phyloP scores from a whole-genome alignment of 2,888 invertebrate genomes.

The Drosophila diplacantha region DNA sequence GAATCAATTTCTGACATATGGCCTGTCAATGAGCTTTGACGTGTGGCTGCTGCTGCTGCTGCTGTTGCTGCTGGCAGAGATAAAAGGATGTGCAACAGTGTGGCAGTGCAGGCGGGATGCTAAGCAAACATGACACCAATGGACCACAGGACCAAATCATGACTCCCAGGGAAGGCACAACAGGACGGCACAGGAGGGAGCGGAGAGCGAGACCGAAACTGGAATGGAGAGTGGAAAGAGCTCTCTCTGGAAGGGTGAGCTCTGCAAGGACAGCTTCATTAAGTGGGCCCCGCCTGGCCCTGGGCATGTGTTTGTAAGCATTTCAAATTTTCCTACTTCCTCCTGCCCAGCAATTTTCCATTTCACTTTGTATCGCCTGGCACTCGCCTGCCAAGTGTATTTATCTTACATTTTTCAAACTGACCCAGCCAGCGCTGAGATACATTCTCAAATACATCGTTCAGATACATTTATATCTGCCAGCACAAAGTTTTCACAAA shows the following conservation, averaged over 20 bases:
- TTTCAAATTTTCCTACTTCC: constrained; percentile 54
- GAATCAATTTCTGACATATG: constrained; percentile 46
- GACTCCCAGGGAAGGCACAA: neutral
- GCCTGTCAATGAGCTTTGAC: constrained; percentile 40
- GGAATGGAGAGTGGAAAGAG: neutral
- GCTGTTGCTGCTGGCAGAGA: constrained; percentile 12
- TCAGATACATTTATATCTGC: constrained; percentile 3
- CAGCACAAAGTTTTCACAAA: constrained; percentile 23
- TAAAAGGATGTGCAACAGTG: constrained; percentile 33
- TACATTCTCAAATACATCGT: neutral
- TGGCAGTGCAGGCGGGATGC: constrained; percentile 10
- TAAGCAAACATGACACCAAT: constrained; percentile 33
- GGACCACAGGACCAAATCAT: constrained; percentile 29
- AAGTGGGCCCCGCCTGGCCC: constrained; percentile 19
- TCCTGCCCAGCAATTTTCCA: constrained; percentile 48
- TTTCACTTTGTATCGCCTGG: constrained; percentile 54
- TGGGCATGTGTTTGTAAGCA: constrained; percentile 42
- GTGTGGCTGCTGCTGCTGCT: constrained; percentile 1
- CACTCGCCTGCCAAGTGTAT: constrained; percentile 40
- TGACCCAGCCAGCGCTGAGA: constrained; percentile 42
- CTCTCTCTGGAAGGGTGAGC: neutral
- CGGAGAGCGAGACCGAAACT: neutral
- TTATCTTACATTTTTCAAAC: constrained; percentile 64
- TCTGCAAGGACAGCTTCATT: constrained; percentile 57
- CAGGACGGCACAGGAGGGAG: neutral